Conservation (phyloP, 2,888 invertebrate genomes). For the Holacanthella duospinosa region DNA sequence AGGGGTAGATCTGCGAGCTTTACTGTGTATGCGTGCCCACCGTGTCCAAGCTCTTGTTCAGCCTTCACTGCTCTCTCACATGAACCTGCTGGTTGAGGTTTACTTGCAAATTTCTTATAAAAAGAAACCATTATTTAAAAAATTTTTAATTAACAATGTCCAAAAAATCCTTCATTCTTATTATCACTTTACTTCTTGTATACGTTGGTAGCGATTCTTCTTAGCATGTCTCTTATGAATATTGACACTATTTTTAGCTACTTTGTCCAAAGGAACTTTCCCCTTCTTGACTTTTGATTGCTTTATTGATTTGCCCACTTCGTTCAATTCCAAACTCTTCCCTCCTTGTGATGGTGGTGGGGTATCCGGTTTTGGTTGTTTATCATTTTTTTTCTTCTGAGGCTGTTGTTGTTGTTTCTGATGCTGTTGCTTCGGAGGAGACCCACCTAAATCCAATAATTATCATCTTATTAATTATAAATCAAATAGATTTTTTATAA, state of each 20-base stretch:
- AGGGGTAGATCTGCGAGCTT: slow-evolving; percentile 26
- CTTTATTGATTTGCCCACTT: background rate
- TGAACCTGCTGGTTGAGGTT: slow-evolving; percentile 19
- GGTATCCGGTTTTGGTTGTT: background rate
- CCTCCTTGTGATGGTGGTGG: background rate
- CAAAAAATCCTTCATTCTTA: no score
- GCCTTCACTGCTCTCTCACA: slow-evolving; percentile 28
- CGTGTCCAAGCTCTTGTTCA: slow-evolving; percentile 22
- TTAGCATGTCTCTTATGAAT: slow-evolving; percentile 14
- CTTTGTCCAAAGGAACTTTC: background rate
- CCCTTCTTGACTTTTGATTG: slow-evolving; percentile 13
- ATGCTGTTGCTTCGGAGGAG: background rate
- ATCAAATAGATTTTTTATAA: no score
- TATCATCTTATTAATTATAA: background rate
- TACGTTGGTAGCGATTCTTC: slow-evolving; percentile 26
- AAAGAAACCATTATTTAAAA: slow-evolving; percentile 3
- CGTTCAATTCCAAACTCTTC: background rate
- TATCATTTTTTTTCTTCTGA: background rate
- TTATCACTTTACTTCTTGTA: no score
- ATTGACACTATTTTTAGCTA: background rate
- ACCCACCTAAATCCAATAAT: background rate
- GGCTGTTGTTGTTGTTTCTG: background rate
- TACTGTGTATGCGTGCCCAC: slow-evolving; percentile 23
- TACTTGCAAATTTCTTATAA: slow-evolving; percentile 23
- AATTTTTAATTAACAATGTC: no score